Percentiles rank a stretch among this genome's conserved stretches.
Evolutionary conservation across 2,113 vertebrate genomes (phyloP).

Genomic region (Indicator indicator): DNA sequence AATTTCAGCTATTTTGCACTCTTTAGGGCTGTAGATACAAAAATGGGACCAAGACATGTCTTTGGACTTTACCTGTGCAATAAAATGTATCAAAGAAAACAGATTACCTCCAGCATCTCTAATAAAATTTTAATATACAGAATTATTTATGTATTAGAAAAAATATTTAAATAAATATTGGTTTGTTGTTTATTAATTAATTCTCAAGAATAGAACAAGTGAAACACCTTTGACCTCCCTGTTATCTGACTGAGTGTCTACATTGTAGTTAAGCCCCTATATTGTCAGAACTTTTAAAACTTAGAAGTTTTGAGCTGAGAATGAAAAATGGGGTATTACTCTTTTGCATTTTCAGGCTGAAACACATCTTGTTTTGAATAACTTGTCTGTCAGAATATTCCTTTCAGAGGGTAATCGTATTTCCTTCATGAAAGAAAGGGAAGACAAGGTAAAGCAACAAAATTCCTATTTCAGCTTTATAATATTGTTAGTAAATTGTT

Average conservation of each 20-base stretch:
- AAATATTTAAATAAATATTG: not conserved
- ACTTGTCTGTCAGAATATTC: not conserved
- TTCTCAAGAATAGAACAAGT: not conserved
- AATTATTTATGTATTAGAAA: not conserved
- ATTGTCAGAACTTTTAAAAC: not conserved
- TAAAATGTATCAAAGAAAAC: not conserved
- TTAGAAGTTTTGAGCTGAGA: not conserved
- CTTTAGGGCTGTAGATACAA: rapidly evolving
- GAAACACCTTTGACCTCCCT: not conserved
- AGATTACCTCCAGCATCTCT: not conserved
- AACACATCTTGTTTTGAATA: not conserved
- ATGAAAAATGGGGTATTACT: not conserved
- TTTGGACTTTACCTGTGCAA: not conserved
- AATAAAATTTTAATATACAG: not conserved
- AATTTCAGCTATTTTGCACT: not conserved
- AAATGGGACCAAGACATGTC: not conserved
- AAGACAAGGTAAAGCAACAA: not conserved
- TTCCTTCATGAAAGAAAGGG: not conserved
- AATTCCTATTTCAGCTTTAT: not conserved
- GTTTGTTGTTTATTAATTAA: not conserved
- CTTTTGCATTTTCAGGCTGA: not conserved
- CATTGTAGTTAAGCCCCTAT: not conserved
- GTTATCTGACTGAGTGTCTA: not conserved
- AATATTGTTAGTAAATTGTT: not conserved
- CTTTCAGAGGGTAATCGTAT: not conserved